These are phyloP conservation scores for Montipora cactus DNA, from an alignment of 64 coral and sea anemone species.

Conservation along the genomic window DNA sequence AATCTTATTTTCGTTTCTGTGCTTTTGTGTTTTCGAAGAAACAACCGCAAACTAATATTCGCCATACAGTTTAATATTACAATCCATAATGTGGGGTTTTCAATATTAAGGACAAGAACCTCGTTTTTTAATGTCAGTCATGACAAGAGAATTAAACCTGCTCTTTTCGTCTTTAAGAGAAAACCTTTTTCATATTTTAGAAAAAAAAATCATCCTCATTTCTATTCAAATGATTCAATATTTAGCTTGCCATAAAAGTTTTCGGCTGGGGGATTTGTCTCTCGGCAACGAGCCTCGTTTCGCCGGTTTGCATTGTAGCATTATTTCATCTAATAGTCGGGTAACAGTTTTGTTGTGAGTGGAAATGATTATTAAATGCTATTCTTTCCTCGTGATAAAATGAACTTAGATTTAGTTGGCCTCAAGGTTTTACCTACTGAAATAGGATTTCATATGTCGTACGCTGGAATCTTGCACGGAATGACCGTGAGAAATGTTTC, in stretches of 20 bases:
- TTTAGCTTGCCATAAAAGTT: neutral
- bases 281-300: neutral
- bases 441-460: too few species aligned
- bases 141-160: neutral
- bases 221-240: neutral
- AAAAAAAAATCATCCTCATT: neutral
- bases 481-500: too few species aligned
- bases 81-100: neutral
- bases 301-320: neutral
- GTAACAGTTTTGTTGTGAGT: neutral
- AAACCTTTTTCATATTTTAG: neutral
- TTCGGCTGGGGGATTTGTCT: neutral
- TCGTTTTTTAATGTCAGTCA: neutral
- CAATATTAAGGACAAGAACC: neutral
- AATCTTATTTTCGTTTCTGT: neutral
- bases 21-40: neutral
- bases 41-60: neutral
- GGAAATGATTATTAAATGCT: neutral
- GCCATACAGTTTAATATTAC: slow-evolving; percentile 4
- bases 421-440: too few species aligned
- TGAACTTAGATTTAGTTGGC: neutral
- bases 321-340: neutral
- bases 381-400: neutral
- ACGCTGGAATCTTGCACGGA: too few species aligned
- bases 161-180: neutral